Base-by-base conservation (phyloP, 2,888 invertebrate species). In the Sinopyrophorus schimmeli region DNA sequence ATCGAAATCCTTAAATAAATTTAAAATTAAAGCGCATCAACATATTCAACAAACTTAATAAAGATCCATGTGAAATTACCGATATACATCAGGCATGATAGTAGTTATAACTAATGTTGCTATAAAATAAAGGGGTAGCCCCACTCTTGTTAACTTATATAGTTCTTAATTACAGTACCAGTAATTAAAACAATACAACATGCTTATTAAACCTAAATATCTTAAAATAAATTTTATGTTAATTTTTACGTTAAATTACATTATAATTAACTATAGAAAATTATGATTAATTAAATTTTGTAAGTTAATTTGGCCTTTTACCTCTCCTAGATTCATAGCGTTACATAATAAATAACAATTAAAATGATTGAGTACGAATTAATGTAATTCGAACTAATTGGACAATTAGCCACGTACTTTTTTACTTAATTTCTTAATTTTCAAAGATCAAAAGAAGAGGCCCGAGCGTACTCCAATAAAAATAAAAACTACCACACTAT, bases 151-250 rank as follows among this genome's bases (percentile, higher is more conserved):
- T 11, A 34, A 21, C 7, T 21, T n/a, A 17, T 14, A 14, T 10
- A 5, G 21, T 34, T 20, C 64, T 63, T 67, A 67, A 67, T 67
- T 67, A 63, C 55, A 59, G 58, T 55, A 53, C 58, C 56, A 60
- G 64, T 67, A 64, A 66, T 66, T 66, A 64, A 66, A 64, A 63
- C 64, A 55, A 59, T 61, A 60, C 59, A 61, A 57, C 53, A 53
- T 54, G 58, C 61, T 65, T 61, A 65, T 66, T 65, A 63, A 63
- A 57, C 41, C 55, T 51, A 61, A 63, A 66, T 62, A 62, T 64
- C 62, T 63, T 60, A 65, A 65, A 67, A 62, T 64, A 7, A 61
- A 64, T 64, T 65, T 63, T 58, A 63, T 58, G 62, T 62, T 61
- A 62, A 63, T 40, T 39, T 35, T 39, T 27, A n/a, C 34, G 20